Evolutionary conservation across 2,113 vertebrate species (phyloP), one percentile per base, ranked within the genome.

Genomic region (Larimichthys crocea): DNA sequence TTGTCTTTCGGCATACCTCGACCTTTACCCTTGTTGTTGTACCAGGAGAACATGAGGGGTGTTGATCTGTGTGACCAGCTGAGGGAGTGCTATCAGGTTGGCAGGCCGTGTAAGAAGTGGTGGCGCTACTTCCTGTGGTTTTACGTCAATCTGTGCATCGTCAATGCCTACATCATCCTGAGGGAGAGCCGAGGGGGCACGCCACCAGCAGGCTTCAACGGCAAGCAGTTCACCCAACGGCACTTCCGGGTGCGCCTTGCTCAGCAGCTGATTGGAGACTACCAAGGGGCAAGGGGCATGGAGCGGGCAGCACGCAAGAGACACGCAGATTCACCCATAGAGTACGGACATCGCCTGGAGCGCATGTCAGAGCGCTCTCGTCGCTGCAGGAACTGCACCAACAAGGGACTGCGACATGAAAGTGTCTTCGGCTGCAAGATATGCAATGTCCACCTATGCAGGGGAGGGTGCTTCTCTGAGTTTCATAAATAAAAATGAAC

Each of bases 111-210:
- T 50, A 96, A 95, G 84, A 95, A 96, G 89, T 96, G 95, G 95
- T 96, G 95, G 95, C 95, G 95, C 88, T 96, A 95, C 90, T 95
- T 96, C 80, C 88, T 96, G 83, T 96, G 95, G 95, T 96, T 96
- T 89, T 95, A 96, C 60, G 92, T 96, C 31, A 96, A 96, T 42
- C 81, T 96, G 80, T 95, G 95, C 88, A 95, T 96, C 29, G 95
- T 96, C 76, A 95, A 96, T 24, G 94, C 95, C 56, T 96, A 95
- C 87, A 86, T 96, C 74, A 85, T 96, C 74, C 87, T 94, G 87
- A 88, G 93, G 49, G 95, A 96, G 91, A 95, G 93, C 87, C 80
- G 94, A 24, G 91, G 92, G 11, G 95, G 94, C 0, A 17, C 86
- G 2, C 92, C 95, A 0, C 95, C 94, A 1, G 82, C 94, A 0